Conservation (phyloP, 1,140 invertebrate species). For the Brachionus plicatilis region DNA sequence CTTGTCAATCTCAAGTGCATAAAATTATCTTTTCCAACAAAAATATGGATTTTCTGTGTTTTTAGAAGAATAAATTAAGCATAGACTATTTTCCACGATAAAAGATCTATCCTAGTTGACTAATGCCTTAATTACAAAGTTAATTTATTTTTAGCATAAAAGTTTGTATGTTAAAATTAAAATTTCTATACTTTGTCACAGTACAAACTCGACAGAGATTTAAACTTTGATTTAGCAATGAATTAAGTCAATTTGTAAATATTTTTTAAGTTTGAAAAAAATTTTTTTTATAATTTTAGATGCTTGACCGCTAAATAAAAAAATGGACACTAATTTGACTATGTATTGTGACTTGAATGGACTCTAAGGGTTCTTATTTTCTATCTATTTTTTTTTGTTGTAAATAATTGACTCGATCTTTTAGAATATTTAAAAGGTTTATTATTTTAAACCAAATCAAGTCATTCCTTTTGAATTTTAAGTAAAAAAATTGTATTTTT, state of each 20-base stretch:
- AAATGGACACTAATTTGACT: neutral
- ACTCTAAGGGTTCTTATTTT: no score
- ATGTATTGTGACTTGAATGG: neutral
- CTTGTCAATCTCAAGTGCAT: neutral
- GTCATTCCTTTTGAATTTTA: no score
- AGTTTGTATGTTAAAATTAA: neutral
- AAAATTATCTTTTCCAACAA: neutral
- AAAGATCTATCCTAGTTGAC: neutral
- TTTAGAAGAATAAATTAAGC: neutral
- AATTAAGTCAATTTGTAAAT: neutral
- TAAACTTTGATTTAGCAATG: neutral
- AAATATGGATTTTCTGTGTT: neutral
- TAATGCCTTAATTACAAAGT: neutral
- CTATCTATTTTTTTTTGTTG: no score
- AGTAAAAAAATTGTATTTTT: no score
- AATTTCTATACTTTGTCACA: neutral
- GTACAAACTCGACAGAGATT: neutral
- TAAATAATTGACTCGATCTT: no score
- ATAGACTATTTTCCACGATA: neutral
- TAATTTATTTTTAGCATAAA: neutral
- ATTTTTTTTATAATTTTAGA: neutral
- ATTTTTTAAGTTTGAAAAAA: neutral
- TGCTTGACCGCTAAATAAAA: neutral
- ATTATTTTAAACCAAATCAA: no score
- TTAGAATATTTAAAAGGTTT: no score